Conservation (phyloP, 1,140 invertebrate genomes). For the Lucilia cuprina region DNA sequence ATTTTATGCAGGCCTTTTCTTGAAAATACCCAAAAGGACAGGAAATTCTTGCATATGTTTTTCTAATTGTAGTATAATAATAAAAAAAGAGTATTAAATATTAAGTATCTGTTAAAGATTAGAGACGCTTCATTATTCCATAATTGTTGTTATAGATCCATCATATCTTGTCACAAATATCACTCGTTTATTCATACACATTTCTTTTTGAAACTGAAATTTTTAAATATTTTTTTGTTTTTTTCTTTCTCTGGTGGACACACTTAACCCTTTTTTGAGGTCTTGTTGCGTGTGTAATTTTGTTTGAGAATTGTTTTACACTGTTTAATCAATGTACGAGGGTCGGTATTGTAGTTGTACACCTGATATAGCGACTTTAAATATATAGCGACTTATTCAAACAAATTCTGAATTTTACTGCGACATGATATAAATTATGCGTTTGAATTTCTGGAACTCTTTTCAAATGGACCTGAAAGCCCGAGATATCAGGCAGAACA, state of each 20-base stretch:
- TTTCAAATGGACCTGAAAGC: too few relatives aligned
- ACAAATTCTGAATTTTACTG: too few relatives aligned
- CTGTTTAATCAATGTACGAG: not conserved
- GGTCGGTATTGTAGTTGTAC: not conserved
- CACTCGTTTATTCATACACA: not conserved
- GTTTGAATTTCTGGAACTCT: too few relatives aligned
- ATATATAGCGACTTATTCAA: not conserved
- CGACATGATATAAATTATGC: too few relatives aligned
- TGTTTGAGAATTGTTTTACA: not conserved
- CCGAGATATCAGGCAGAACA: too few relatives aligned
- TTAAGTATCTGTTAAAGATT: constrained; percentile 6
- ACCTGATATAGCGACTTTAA: not conserved
- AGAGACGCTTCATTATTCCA: not conserved
- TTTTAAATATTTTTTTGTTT: not conserved
- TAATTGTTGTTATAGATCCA: not conserved
- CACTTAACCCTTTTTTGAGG: not conserved
- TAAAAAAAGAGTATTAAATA: not conserved
- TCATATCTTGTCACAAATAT: constrained; percentile 1
- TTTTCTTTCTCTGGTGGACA: too few relatives aligned
- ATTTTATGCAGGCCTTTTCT: not conserved
- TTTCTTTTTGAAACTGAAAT: not conserved
- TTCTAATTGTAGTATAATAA: not conserved
- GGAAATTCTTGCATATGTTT: constrained; percentile 32
- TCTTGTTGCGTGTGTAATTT: not conserved
- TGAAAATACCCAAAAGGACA: not conserved